A percentile compares a stretch with the other conserved stretches of the same genome.
Evolutionary conservation across 1,140 invertebrate species (phyloP).

Genomic region (Drosophila busckii): DNA sequence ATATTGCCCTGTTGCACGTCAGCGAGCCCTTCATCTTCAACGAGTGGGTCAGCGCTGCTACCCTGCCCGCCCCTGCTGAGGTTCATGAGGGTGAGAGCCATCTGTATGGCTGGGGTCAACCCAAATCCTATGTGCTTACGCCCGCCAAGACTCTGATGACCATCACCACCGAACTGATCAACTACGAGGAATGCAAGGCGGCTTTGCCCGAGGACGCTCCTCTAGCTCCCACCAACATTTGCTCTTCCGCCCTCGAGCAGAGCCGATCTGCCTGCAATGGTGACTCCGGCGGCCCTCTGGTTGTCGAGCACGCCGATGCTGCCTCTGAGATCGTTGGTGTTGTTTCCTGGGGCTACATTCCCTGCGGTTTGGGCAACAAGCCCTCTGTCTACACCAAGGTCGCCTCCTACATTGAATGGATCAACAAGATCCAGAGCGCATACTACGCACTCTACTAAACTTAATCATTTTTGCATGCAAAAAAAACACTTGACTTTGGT

Average conservation of each 20-base stretch:
- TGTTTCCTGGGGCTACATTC: conserved; percentile 88
- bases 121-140: conserved; percentile 38
- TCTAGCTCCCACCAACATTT: conserved; percentile 80
- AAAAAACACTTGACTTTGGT: conserved; percentile 14
- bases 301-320: conserved; percentile 69
- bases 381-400: conserved; percentile 87
- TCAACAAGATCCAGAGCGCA: conserved; percentile 39
- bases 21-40: conserved; percentile 80
- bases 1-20: conserved; percentile 83
- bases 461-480: conserved; percentile 1
- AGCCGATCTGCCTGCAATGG: conserved; percentile 83
- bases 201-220: conserved; percentile 54
- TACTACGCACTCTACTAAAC: conserved; percentile 60
- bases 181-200: conserved; percentile 43
- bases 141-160: conserved; percentile 77
- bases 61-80: conserved; percentile 78
- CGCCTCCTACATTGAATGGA: conserved; percentile 80
- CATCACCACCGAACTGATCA: conserved; percentile 73
- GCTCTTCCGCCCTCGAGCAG: conserved; percentile 82
- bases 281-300: conserved; percentile 84
- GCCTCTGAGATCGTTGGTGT: conserved; percentile 81
- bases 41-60: conserved; percentile 80
- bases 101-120: conserved; percentile 81
- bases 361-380: conserved; percentile 82
- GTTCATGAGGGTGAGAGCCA: conserved; percentile 76